Percentiles rank a stretch among this genome's conserved stretches.
phyloP scores from a whole-genome alignment of 2,113 vertebrate species.

The Callospermophilus lateralis region DNA sequence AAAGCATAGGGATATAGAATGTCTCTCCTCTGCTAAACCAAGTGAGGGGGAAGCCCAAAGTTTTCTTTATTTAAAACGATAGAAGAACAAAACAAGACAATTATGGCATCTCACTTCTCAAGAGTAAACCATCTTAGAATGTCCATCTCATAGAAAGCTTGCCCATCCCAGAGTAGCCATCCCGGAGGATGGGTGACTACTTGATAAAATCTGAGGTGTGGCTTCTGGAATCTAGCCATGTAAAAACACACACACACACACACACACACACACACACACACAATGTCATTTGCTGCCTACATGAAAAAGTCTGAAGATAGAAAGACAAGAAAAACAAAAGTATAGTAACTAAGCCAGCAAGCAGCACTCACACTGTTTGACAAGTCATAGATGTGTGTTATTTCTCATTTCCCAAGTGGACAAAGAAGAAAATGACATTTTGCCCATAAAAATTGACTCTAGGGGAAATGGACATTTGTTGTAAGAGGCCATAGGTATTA shows the following conservation, averaged over 20 bases:
- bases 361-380: neutral
- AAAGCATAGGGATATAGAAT: neutral
- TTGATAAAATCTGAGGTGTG: neutral
- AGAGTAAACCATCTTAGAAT: neutral
- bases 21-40: neutral
- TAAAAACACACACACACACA: neutral
- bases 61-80: neutral
- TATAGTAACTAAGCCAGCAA: neutral
- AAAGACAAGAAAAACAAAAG: neutral
- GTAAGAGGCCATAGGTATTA: neutral
- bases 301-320: neutral
- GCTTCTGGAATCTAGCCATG: neutral
- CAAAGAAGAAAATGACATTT: slow-evolving; percentile 47
- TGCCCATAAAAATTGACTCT: neutral
- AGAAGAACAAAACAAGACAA: neutral
- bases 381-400: neutral
- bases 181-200: neutral
- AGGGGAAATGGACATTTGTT: neutral
- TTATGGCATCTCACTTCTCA: neutral
- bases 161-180: neutral
- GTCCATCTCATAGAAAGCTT: neutral
- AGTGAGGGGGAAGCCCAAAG: neutral
- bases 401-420: neutral
- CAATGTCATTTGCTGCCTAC: neutral
- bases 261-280: neutral